Evolutionary conservation across 2,797 vertebrate species (phyloP), one percentile per base, ranked within the genome.

Genomic region (Urocyon cinereoargenteus): DNA sequence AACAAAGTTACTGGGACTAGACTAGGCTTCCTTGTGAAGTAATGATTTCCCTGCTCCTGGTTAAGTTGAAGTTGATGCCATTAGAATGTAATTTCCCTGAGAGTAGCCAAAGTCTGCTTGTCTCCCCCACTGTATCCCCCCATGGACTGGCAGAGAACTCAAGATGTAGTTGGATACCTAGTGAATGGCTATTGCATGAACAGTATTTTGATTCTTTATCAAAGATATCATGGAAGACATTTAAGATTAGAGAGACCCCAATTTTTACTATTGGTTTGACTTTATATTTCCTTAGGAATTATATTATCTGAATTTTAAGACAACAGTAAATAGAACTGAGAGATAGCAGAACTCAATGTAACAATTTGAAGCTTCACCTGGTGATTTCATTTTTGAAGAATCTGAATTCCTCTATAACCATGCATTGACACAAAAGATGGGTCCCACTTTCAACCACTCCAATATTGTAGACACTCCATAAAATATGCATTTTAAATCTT

Each of bases 251-350:
- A 59, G 28, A 66, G 57, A 75, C 34, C n/a, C 2, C 1, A 66
- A 90, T 89, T 88, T 94, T 57, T 36, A 68, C 6, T 75, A 84
- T 85, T 61, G 16, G 6, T 53, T 36, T 88, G 45, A 13, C 9
- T 31, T 95, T 62, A 16, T 94, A 85, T 94, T 73, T 92, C 36
- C 26, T 19, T 31, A 40, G 78, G 62, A 94, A 61, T 89, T 81
- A 51, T 49, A 66, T 49, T 78, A 40, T 78, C 45, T 84, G 59
- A 64, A 79, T 53, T 91, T 91, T 66, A 88, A 79, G 59, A 24
- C 51, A 55, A 55, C 4, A 26, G 18, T 59, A 81, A 79, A 21
- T 84, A 68, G 96, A 70, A 77, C 34, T 83, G 61, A 91, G 49
- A 26, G 31, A 24, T 31, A 36, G 62, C 40, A 49, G 64, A 62